These are phyloP conservation scores for Boleophthalmus pectinirostris DNA, from an alignment of 2,113 vertebrate species.

Conservation along the genomic window DNA sequence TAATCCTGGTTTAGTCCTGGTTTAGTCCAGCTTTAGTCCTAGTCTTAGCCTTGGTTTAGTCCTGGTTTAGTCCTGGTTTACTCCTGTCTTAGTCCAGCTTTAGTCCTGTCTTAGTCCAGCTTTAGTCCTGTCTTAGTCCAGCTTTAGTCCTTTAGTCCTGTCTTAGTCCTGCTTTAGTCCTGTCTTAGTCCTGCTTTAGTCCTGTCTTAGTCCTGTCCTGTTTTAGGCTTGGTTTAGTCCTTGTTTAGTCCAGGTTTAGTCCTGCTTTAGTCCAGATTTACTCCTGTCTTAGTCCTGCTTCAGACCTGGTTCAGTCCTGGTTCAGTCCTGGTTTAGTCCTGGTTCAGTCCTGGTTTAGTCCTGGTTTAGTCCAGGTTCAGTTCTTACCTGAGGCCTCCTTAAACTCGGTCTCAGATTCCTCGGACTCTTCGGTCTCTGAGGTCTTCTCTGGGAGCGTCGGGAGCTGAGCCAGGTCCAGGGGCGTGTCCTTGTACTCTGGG, in stretches of 20 bases:
- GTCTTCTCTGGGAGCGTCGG: slow-evolving; percentile 95
- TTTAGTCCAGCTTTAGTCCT: no score
- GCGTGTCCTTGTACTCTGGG: slow-evolving; percentile 94
- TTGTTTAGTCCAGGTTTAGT: not conserved
- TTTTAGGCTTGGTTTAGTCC: not conserved
- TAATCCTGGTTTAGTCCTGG: not conserved
- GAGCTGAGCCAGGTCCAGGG: slow-evolving; percentile 95
- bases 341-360: not conserved
- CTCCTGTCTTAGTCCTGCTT: not conserved
- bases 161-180: not conserved
- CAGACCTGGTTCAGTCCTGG: not conserved
- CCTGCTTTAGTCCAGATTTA: not conserved
- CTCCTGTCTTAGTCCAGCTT: not conserved
- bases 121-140: not conserved
- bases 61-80: not conserved
- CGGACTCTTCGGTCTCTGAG: slow-evolving; percentile 94
- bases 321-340: not conserved
- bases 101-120: not conserved
- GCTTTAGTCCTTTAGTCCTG: not conserved
- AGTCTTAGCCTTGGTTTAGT: not conserved
- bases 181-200: not conserved
- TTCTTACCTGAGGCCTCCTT: slow-evolving; percentile 95
- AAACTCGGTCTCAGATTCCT: slow-evolving; percentile 96
- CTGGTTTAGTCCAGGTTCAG: not conserved
- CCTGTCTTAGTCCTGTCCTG: not conserved